Evolutionary conservation across 2,888 invertebrate species (phyloP).

Genomic region (Monoplex corrugatus): DNA sequence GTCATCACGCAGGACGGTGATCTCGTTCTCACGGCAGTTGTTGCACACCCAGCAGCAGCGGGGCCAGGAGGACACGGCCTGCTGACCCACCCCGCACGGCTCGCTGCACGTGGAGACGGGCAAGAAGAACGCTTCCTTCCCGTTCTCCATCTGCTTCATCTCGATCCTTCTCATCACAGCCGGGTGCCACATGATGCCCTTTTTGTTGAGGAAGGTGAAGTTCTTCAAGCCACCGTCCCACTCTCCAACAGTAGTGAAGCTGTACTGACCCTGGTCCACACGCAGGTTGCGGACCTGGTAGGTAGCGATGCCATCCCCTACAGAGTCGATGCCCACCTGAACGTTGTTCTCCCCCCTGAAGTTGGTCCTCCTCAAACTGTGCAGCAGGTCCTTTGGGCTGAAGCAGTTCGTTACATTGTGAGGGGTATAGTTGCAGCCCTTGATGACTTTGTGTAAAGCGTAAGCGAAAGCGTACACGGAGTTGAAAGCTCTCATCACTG

Average conservation of each 20-base stretch:
- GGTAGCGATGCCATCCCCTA: slow-evolving; percentile 29
- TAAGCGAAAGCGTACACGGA: slow-evolving; percentile 60
- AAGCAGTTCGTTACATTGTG: slow-evolving; percentile 37
- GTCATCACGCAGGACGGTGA: slow-evolving; percentile 47
- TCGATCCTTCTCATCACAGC: background rate
- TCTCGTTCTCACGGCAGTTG: slow-evolving; percentile 62
- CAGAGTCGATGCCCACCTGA: slow-evolving; percentile 26
- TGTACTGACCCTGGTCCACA: slow-evolving; percentile 27
- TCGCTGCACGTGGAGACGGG: slow-evolving; percentile 62
- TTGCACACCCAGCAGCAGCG: slow-evolving; percentile 69
- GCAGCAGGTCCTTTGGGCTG: slow-evolving; percentile 21
- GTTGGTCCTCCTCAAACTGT: background rate
- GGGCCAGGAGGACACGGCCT: slow-evolving; percentile 57
- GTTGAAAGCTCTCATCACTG: slow-evolving; percentile 60
- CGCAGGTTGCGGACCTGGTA: slow-evolving; percentile 40
- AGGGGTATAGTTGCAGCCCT: slow-evolving; percentile 48
- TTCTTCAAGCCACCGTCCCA: slow-evolving; percentile 9
- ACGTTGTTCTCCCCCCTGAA: slow-evolving; percentile 42
- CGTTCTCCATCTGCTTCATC: background rate
- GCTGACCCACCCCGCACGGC: slow-evolving; percentile 61
- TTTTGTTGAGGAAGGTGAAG: slow-evolving; percentile 18
- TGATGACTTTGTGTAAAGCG: slow-evolving; percentile 54
- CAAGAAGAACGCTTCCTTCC: background rate
- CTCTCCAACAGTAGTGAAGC: slow-evolving; percentile 31
- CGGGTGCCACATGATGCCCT: slow-evolving; percentile 35